Conservation (phyloP, 2,888 invertebrate genomes). For the Xestia c-nigrum region DNA sequence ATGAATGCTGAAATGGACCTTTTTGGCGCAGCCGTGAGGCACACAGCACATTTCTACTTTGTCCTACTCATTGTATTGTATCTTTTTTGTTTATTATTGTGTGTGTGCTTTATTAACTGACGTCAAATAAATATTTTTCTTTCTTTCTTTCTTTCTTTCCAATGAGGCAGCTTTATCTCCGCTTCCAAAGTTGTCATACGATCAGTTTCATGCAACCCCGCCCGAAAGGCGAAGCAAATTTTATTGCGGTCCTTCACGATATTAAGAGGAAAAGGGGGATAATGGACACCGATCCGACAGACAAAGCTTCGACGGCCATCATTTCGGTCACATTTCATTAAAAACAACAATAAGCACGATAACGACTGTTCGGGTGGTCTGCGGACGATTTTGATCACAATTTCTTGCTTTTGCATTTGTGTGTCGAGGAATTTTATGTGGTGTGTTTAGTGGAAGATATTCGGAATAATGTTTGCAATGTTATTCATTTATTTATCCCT, state of each 20-base stretch:
- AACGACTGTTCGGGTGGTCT: constrained; percentile 76
- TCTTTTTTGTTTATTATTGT: too few species aligned
- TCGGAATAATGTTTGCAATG: neutral
- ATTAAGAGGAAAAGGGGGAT: constrained; percentile 82
- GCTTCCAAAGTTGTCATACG: constrained; percentile 78
- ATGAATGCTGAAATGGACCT: too few species aligned
- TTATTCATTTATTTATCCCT: neutral
- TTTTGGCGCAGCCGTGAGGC: too few species aligned
- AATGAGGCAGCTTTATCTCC: constrained; percentile 58
- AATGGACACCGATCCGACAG: constrained; percentile 82
- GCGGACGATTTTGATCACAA: constrained; percentile 72
- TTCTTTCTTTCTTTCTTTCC: too few species aligned
- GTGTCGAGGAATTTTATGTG: constrained; percentile 42
- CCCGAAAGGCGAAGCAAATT: constrained; percentile 77
- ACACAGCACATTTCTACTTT: too few species aligned
- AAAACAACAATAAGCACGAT: constrained; percentile 85
- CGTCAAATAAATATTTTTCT: too few species aligned
- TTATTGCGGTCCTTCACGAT: constrained; percentile 81
- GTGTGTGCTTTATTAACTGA: too few species aligned
- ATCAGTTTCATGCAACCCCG: constrained; percentile 73
- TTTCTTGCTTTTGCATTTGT: constrained; percentile 69
- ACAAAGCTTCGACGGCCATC: constrained; percentile 82
- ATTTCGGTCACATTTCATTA: constrained; percentile 85
- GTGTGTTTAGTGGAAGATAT: constrained; percentile 1
- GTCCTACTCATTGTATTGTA: too few species aligned